Evolutionary conservation across 2,888 invertebrate species (phyloP), one percentile per base, ranked within the genome.

Genomic region (Vanessa cardui): DNA sequence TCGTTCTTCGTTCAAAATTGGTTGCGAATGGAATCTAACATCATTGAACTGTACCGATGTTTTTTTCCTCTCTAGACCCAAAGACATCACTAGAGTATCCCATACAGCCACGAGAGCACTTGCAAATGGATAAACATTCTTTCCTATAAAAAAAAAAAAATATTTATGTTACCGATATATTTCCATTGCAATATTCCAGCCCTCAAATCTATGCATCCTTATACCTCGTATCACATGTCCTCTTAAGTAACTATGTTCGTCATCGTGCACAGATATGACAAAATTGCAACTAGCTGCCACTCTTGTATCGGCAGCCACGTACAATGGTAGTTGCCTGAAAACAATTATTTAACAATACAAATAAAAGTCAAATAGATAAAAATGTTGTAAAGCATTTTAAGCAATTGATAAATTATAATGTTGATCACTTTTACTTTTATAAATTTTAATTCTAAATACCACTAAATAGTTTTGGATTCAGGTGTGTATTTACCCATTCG

Each of bases 91-190:
- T 9, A 96, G 79, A 0, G 95, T 95, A 77, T 96, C 95, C 96
- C 96, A 97, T 3, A 94, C 95, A 6, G 95, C 86, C 26, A 93
- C 85, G 75, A 98, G 85, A 71, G 96, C 95, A 39, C 95, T 96
- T 1, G 97, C 96, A 18, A 96, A 97, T 0, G 98, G 98, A 73
- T 95, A 95, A 15, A 96, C 79, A 54, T 94, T 95, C 72, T 96
- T 93, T 2, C 94, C 96, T 93, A 21, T 74, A 70, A 18, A 8
- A 50, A 33, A 21, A 18, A 26, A 9, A 39, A 54, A 15, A 31
- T 26, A 39, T 20, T 18, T 15, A 21, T n/a, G 54, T n/a, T 8
- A 46, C 12, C 15, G 6, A 15, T 31, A n/a, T 39, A 39, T 12
- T 4, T 39, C 39, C 12, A 39, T 39, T 39, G 12, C 4, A 39